These are phyloP conservation scores for Gadopsis bispinosus DNA, from an alignment of 2,797 vertebrate species.

Conservation along the genomic window DNA sequence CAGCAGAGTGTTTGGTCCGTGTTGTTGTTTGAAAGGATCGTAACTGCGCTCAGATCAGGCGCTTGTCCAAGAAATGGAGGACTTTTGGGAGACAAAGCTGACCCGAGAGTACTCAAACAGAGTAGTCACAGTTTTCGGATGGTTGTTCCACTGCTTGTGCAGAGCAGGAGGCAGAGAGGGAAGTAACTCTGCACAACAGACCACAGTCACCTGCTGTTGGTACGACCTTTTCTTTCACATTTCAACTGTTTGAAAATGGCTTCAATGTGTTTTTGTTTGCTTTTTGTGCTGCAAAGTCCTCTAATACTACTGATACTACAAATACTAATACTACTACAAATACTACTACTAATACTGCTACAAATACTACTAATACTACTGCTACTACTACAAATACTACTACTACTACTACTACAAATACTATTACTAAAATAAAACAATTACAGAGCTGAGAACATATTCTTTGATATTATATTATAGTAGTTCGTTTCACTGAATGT, in stretches of 20 bases:
- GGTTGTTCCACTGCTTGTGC: conserved; percentile 10
- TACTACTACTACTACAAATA: too few relatives aligned
- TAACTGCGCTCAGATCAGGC: not conserved
- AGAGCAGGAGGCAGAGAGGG: not conserved
- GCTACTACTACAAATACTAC: too few relatives aligned
- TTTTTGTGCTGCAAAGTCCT: not conserved
- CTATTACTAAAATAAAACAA: too few relatives aligned
- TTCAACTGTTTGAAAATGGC: not conserved
- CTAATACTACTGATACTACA: too few relatives aligned
- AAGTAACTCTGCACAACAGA: conserved; percentile 12
- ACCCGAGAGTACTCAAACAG: conserved; percentile 15
- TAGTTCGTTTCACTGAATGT: not conserved
- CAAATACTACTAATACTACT: too few relatives aligned
- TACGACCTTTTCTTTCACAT: not conserved
- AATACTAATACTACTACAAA: too few relatives aligned
- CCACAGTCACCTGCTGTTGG: not conserved
- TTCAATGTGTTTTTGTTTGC: too few relatives aligned
- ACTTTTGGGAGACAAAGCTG: conserved; percentile 6
- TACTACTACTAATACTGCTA: too few relatives aligned
- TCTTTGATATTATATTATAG: not conserved
- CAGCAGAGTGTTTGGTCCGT: not conserved
- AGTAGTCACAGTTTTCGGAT: not conserved
- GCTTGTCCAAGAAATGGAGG: not conserved
- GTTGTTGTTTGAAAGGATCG: conserved; percentile 12
- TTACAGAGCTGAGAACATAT: too few relatives aligned